A percentile compares a stretch with the other conserved stretches of the same genome.
Conservation (phyloP, 1,140 invertebrate species). For the Drosophila willistoni region DNA sequence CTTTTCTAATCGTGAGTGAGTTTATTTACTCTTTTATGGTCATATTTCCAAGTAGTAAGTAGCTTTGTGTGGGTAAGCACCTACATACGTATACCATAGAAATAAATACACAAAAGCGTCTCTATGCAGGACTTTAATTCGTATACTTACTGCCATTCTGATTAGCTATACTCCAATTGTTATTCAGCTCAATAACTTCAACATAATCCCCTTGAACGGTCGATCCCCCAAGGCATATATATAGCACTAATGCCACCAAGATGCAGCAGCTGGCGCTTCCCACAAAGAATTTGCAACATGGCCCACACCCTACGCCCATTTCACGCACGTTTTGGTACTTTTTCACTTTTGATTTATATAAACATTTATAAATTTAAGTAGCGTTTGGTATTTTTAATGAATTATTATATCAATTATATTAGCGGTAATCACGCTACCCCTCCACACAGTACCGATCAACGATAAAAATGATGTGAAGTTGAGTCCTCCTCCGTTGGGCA, state of each 20-base stretch:
- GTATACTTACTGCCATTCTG: constrained; percentile 70
- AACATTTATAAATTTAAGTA: not conserved
- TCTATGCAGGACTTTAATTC: not conserved
- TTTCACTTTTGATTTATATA: constrained; percentile 5
- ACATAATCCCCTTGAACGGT: constrained; percentile 52
- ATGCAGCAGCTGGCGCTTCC: constrained; percentile 13
- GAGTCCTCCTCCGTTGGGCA: constrained; percentile 20
- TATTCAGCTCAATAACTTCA: constrained; percentile 58
- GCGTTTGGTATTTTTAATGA: constrained; percentile 10
- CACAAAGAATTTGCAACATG: constrained; percentile 1
- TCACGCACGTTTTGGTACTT: not conserved
- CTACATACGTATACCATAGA: constrained; percentile 7
- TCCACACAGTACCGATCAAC: not conserved
- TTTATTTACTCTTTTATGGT: constrained; percentile 40
- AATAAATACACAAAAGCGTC: not conserved
- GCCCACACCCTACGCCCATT: constrained; percentile 15
- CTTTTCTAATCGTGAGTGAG: constrained; percentile 27
- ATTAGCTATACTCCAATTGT: constrained; percentile 66
- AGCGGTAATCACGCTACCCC: not conserved
- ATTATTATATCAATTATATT: constrained; percentile 22
- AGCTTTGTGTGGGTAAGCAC: not conserved
- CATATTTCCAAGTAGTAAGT: constrained; percentile 8
- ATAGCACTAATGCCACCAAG: constrained; percentile 25
- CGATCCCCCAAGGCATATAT: constrained; percentile 29
- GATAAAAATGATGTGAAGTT: not conserved